Conservation (phyloP, 2,113 vertebrate species). For the Cottus gobio region DNA sequence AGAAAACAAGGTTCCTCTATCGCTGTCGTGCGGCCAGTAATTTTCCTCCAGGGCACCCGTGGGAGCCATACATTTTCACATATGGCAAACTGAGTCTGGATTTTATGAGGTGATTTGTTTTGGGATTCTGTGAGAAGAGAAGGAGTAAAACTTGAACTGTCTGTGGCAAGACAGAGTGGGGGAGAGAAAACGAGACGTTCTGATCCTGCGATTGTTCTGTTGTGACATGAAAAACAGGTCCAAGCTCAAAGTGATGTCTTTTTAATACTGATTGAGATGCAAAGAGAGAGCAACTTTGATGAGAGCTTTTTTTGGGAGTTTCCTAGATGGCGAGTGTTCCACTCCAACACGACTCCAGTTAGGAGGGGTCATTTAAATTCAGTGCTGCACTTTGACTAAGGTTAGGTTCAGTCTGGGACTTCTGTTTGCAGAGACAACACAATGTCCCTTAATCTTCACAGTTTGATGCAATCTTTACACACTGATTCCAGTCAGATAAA, state of each 20-base stretch:
- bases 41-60: constrained; percentile 65
- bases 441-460: constrained; percentile 24
- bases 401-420: constrained; percentile 22
- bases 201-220: constrained; percentile 24
- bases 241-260: constrained; percentile 8
- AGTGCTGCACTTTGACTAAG: constrained; percentile 1
- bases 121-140: constrained; percentile 71
- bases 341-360: neutral
- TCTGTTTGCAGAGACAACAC: constrained; percentile 34
- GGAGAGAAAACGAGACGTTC: constrained; percentile 32
- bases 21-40: constrained; percentile 62
- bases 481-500: constrained; percentile 12
- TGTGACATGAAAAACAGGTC: constrained; percentile 29
- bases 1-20: constrained; percentile 66
- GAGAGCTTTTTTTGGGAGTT: constrained; percentile 14
- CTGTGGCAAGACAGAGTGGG: constrained; percentile 42
- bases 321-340: neutral
- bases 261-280: constrained; percentile 4
- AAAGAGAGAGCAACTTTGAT: constrained; percentile 10
- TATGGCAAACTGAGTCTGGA: constrained; percentile 65
- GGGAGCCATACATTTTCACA: constrained; percentile 76
- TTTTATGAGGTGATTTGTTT: constrained; percentile 76
- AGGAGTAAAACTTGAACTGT: constrained; percentile 67
- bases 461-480: constrained; percentile 35
- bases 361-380: constrained; percentile 23